Conservation (phyloP, 1,140 invertebrate species). For the Coboldia fuscipes region DNA sequence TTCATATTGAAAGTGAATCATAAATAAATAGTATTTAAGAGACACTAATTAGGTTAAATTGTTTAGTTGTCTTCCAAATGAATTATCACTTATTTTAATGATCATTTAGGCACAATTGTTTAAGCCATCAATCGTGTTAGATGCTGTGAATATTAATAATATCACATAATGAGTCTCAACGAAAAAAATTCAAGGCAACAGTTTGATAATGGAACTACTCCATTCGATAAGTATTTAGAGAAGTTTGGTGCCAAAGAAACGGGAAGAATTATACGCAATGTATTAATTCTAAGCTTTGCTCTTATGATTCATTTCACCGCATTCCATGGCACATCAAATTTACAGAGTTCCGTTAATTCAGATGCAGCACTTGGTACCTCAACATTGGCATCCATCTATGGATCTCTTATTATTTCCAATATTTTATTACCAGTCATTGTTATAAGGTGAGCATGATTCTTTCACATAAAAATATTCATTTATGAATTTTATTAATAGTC, state of each 20-base stretch:
- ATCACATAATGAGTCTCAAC: too few species aligned
- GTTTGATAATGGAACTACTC: too few species aligned
- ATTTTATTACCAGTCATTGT: conserved; percentile 58
- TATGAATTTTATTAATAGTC: not conserved
- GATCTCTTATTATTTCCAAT: conserved; percentile 70
- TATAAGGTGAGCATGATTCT: conserved; percentile 13
- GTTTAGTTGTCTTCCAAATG: too few species aligned
- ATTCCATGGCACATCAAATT: conserved; percentile 71
- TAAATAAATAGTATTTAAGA: too few species aligned
- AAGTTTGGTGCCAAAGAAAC: conserved; percentile 14
- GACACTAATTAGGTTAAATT: too few species aligned
- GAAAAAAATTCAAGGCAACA: too few species aligned
- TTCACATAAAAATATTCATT: not conserved
- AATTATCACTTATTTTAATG: too few species aligned
- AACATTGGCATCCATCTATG: conserved; percentile 71
- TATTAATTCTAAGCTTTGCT: conserved; percentile 60
- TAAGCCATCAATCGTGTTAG: too few species aligned
- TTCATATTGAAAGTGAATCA: too few species aligned
- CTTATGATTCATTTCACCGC: conserved; percentile 89
- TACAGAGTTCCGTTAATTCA: conserved; percentile 77
- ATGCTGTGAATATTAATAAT: too few species aligned
- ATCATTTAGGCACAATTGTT: too few species aligned
- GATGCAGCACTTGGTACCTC: conserved; percentile 62
- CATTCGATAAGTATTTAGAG: not conserved
- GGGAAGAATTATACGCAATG: conserved; percentile 58